Conservation (phyloP, 2,113 vertebrate genomes). For the Forbesichthys agassizii region DNA sequence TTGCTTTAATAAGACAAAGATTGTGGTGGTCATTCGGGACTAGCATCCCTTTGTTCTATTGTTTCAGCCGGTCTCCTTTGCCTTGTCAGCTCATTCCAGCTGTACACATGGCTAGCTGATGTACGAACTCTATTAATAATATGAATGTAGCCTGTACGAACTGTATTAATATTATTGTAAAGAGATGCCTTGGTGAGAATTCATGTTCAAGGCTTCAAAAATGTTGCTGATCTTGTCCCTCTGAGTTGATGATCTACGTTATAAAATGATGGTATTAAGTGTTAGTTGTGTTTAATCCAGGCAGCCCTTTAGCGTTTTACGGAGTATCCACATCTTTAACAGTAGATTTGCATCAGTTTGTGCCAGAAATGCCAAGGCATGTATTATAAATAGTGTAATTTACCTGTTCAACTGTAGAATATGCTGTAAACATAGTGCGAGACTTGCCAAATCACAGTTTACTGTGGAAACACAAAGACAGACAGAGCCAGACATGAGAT, state of each 20-base stretch:
- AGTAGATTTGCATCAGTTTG: neutral
- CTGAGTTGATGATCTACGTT: no score
- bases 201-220: neutral
- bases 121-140: neutral
- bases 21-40: slow-evolving; percentile 21
- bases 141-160: neutral
- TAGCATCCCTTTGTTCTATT: neutral
- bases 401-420: no score
- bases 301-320: neutral
- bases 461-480: neutral
- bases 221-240: no score
- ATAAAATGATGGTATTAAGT: neutral
- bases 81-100: neutral
- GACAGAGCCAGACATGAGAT: neutral
- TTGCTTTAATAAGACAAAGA: slow-evolving; percentile 27
- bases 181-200: no score
- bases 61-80: slow-evolving; percentile 1
- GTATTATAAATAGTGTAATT: neutral
- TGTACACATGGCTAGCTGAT: neutral
- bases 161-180: no score
- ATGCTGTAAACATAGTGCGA: neutral
- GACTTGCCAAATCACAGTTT: slow-evolving; percentile 1
- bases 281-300: neutral
- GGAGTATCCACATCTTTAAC: no score
- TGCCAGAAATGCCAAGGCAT: neutral